A percentile compares a stretch with the other conserved stretches of the same genome.
phyloP scores from a whole-genome alignment of 2,888 invertebrate species.

The Drosophila helvetica region DNA sequence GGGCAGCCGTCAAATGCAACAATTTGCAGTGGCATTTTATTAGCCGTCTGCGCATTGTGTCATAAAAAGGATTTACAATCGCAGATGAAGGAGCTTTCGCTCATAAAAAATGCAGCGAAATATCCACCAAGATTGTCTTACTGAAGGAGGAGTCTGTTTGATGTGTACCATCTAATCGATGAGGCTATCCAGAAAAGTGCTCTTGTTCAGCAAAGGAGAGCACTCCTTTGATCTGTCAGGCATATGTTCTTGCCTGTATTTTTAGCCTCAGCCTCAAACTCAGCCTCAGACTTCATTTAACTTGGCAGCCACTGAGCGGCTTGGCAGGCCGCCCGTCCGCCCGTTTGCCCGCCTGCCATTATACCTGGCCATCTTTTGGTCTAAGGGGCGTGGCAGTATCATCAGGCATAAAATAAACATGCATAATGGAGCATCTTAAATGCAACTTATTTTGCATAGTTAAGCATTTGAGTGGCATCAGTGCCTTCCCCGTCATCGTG shows the following conservation, averaged over 20 bases:
- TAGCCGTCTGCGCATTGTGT: slow-evolving; percentile 38
- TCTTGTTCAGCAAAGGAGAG: neutral
- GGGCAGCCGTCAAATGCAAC: slow-evolving; percentile 42
- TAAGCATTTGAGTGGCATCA: slow-evolving; percentile 77
- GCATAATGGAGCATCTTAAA: slow-evolving; percentile 81
- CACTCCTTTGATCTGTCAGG: slow-evolving; percentile 56
- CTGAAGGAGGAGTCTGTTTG: too few species aligned
- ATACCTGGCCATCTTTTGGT: slow-evolving; percentile 9
- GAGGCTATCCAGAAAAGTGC: slow-evolving; percentile 5
- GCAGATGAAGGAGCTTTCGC: slow-evolving; percentile 7
- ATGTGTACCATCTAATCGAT: slow-evolving; percentile 6
- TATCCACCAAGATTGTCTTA: neutral
- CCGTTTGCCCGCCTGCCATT: slow-evolving; percentile 9
- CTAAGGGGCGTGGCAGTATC: slow-evolving; percentile 55
- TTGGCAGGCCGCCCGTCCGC: slow-evolving; percentile 37
- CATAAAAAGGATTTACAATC: slow-evolving; percentile 56
- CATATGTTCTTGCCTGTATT: slow-evolving; percentile 29
- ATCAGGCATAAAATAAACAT: slow-evolving; percentile 77
- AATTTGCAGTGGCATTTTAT: slow-evolving; percentile 55
- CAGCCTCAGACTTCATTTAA: slow-evolving; percentile 57
- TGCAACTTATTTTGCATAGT: slow-evolving; percentile 82
- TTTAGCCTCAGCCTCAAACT: neutral
- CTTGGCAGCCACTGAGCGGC: slow-evolving; percentile 33
- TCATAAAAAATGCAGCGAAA: slow-evolving; percentile 16
- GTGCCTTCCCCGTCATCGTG: slow-evolving; percentile 19